Evolutionary conservation across 1,140 invertebrate species (phyloP).

Genomic region (Pseudobourletiella spinata): DNA sequence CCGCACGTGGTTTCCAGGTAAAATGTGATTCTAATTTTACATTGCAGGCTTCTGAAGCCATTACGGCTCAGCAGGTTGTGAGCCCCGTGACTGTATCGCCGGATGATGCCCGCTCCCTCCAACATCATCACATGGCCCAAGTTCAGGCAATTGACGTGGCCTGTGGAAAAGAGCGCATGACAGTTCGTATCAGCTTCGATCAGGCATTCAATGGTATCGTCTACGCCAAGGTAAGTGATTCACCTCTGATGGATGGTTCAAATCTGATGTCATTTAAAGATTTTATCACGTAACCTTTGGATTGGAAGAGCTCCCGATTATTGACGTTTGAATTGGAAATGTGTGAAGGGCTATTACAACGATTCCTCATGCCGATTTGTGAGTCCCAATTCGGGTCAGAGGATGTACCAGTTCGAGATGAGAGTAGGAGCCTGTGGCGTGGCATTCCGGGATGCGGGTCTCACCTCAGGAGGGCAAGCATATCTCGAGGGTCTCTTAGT

Average conservation of each 20-base stretch:
- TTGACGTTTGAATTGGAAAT: no score
- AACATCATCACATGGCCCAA: conserved; percentile 13
- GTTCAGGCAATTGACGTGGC: conserved; percentile 62
- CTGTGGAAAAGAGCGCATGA: conserved; percentile 73
- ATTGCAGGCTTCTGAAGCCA: no score
- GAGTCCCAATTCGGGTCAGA: conserved; percentile 55
- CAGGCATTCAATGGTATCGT: conserved; percentile 64
- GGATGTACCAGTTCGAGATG: conserved; percentile 63
- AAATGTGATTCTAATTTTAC: no score
- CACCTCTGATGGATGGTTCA: not conserved
- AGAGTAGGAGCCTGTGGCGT: conserved; percentile 68
- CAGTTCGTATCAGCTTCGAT: conserved; percentile 68
- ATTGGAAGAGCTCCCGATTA: no score
- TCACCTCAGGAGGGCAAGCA: conserved; percentile 59
- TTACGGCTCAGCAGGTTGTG: not conserved
- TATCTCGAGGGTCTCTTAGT: conserved; percentile 73
- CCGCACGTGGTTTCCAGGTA: not conserved
- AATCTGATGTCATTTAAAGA: not conserved
- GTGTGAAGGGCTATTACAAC: conserved; percentile 62
- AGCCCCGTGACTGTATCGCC: conserved; percentile 2
- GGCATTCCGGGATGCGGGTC: conserved; percentile 66
- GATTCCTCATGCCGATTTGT: conserved; percentile 64
- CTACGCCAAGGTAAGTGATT: conserved; percentile 63
- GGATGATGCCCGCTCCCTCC: conserved; percentile 11
- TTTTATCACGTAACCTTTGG: not conserved